Conservation (phyloP, 2,888 invertebrate genomes). For the Macrophya annulata region DNA sequence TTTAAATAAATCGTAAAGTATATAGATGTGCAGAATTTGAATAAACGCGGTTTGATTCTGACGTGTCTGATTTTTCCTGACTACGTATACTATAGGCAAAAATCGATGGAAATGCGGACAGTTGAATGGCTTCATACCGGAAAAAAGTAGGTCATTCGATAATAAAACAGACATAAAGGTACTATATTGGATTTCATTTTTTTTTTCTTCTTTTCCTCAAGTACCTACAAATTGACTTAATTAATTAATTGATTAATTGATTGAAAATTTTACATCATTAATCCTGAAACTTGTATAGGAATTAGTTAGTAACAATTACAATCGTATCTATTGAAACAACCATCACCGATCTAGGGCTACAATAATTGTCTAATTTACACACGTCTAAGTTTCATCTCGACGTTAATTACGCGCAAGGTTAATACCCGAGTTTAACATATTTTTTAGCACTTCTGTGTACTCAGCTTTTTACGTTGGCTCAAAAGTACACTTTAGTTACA, state of each 20-base stretch:
- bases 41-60: conserved; percentile 18
- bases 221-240: neutral
- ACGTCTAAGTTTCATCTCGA: neutral
- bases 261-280: neutral
- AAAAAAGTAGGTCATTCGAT: conserved; percentile 42
- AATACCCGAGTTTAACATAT: neutral
- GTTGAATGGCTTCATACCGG: conserved; percentile 46
- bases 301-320: neutral
- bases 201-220: neutral
- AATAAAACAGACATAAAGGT: conserved; percentile 38
- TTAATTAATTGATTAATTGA: neutral
- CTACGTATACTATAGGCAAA: neutral
- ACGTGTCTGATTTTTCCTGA: conserved; percentile 11
- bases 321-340: neutral
- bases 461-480: neutral
- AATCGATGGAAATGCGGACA: conserved; percentile 49
- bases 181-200: neutral
- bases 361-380: neutral
- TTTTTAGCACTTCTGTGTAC: conserved; percentile 7
- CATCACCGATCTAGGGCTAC: neutral
- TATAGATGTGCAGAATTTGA: conserved; percentile 14
- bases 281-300: neutral
- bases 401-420: neutral
- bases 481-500: neutral
- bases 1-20: neutral